Evolutionary conservation across 2,888 invertebrate genomes (phyloP), one percentile per base, ranked within the genome.

Genomic region (Cosmia trapezina): DNA sequence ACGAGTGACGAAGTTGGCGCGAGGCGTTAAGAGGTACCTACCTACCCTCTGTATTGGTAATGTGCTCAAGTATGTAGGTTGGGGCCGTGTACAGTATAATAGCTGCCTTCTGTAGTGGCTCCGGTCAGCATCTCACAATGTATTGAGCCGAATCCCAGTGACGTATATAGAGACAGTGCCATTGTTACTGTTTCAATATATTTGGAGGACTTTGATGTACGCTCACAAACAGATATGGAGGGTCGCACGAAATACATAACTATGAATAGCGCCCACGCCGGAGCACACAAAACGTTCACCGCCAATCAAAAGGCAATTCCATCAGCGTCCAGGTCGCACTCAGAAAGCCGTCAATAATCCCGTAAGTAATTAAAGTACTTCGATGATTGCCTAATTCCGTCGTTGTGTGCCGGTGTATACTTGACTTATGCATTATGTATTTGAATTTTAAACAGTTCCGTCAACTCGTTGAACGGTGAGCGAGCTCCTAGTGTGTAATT

Each of bases 401-500:
- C 73, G 41, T 49, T 61, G 73, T 70, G 69, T 76, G 61, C 56
- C 33, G 59, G 70, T 74, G 64, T 66, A 74, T 65, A 80, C 54
- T 66, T 82, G 63, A 75, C 62, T 70, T 73, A 81, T 84, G 67
- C 64, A 80, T 78, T 76, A 85, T 80, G 76, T 78, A 83, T 87
- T 83, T 79, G 77, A 86, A 87, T 84, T 83, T 86, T 71, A 83
- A 83, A 70, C 75, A 87, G 81, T 81, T 85, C 53, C 67, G 74
- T 75, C 64, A 83, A 86, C 85, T 76, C 68, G 72, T 74, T 68
- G 78, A 78, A 81, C 70, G 67, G 49, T 77, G 75, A 84, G 83
- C 83, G 81, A 80, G 77, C 80, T 81, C 75, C 76, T 82, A 74
- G 75, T 81, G 75, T 88, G 85, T 88, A 91, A 92, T 92, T 91